Evolutionary conservation across 2,113 vertebrate genomes (phyloP).

Genomic region (Caloenas nicobarica): DNA sequence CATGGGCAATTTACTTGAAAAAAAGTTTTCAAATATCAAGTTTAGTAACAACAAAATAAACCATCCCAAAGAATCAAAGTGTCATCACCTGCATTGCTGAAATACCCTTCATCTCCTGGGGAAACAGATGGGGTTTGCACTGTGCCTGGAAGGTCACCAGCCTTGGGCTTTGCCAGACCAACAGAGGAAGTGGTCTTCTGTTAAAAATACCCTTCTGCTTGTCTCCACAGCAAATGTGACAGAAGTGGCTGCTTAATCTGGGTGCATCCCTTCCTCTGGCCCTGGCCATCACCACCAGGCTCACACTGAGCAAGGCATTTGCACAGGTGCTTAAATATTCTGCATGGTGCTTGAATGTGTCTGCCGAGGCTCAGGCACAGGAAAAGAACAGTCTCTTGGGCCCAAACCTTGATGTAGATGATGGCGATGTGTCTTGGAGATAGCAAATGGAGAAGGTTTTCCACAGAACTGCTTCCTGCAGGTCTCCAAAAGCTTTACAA

Average conservation of each 20-base stretch:
- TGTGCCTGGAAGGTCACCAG: slow-evolving; percentile 32
- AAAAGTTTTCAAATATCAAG: background rate
- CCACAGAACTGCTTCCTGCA: background rate
- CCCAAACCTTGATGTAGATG: background rate
- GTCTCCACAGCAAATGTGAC: background rate
- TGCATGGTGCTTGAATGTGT: background rate
- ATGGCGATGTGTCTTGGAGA: background rate
- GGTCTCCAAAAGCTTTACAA: background rate
- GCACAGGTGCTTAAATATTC: background rate
- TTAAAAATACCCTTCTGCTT: slow-evolving; percentile 42
- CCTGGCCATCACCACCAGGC: background rate
- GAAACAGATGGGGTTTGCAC: slow-evolving; percentile 57
- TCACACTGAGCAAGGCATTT: background rate
- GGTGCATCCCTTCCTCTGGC: background rate
- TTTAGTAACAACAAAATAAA: slow-evolving; percentile 16
- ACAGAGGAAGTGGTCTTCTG: background rate
- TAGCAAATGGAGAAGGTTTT: background rate
- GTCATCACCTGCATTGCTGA: background rate
- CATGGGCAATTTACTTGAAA: background rate
- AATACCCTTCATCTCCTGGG: slow-evolving; percentile 1
- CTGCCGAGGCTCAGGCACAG: background rate
- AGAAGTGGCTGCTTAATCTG: background rate
- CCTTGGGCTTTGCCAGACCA: background rate
- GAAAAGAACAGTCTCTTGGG: background rate
- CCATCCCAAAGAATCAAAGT: background rate